Percentiles rank a stretch among this genome's conserved stretches.
phyloP scores from a whole-genome alignment of 30 jellyfish, hydroid and myxozoan genomes.

The Haliclystus octoradiatus region DNA sequence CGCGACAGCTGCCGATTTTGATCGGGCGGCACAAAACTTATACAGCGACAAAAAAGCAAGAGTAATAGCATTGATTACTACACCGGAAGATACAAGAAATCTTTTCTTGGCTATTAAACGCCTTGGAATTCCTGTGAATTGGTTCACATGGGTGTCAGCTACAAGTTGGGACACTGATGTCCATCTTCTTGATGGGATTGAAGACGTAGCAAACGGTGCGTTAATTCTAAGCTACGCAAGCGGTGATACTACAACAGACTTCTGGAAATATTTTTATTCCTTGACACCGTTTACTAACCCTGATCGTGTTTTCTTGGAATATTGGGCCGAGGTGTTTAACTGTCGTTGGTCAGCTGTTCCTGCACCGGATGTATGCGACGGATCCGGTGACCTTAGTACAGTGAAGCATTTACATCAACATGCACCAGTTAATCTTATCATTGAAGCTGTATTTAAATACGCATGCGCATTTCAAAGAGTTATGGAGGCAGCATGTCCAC shows the following conservation, averaged over 20 bases:
- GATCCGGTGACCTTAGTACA: not conserved
- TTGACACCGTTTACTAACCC: conserved; percentile 17
- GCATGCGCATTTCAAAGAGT: conserved; percentile 44
- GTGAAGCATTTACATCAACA: not conserved
- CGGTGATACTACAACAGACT: conserved; percentile 3
- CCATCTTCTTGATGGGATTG: conserved; percentile 3
- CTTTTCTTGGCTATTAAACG: conserved; percentile 24
- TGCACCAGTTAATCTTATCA: conserved; percentile 39
- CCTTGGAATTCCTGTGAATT: not conserved
- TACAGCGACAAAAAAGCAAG: conserved; percentile 3
- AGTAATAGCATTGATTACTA: conserved; percentile 42
- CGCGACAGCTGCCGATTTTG: conserved; percentile 11
- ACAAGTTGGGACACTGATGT: conserved; percentile 13
- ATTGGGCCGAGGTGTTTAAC: conserved; percentile 9
- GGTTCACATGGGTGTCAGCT: conserved; percentile 43
- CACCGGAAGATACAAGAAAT: conserved; percentile 45
- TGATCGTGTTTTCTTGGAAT: conserved; percentile 2
- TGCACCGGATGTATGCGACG: not conserved
- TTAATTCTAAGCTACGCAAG: conserved; percentile 7
- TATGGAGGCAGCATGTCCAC: conserved; percentile 17
- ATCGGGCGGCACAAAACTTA: not conserved
- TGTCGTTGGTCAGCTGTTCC: not conserved
- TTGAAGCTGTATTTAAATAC: conserved; percentile 49
- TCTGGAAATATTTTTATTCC: conserved; percentile 17
- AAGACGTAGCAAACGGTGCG: conserved; percentile 37